Evolutionary conservation across 2,797 vertebrate genomes (phyloP), one percentile per base, ranked within the genome.

Genomic region (Triplophysa bombifrons): DNA sequence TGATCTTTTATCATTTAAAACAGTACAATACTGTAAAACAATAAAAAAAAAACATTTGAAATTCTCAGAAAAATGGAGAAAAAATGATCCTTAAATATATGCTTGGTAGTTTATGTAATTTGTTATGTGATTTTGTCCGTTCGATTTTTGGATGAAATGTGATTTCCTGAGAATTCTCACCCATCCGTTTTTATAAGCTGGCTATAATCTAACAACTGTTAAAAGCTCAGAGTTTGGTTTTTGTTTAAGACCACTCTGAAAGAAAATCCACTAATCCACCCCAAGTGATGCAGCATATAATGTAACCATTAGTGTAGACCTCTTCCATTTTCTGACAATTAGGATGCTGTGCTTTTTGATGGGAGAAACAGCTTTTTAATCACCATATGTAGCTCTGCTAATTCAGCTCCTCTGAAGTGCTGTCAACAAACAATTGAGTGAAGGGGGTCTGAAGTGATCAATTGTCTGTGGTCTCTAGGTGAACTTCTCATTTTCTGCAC

Each of bases 341-440:
- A 80, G 83, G 69, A 79, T 30, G 67, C 69, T 80, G 75, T 73
- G 79, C 83, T 83, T 84, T 86, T 84, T 86, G 84, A 84, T 83
- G 84, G 85, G 72, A 81, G 84, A 84, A 85, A 84, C 83, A 58
- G 20, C 84, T 91, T 89, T 90, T 89, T 89, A 91, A 91, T 92
- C 87, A 88, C 89, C 87, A 88, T 87, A 91, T 90, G 88, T 83
- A 88, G 82, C 86, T 80, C 75, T 76, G 83, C 87, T 91, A 89
- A 91, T 91, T 91, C 88, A 87, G 88, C 85, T 85, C 86, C 87
- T 91, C 85, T 92, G 86, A 92, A 92, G 91, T 88, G 89, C 90
- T 91, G 90, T 93, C 92, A 92, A 91, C 88, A 91, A 91, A 92
- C 91, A 91, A 91, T 87, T 85, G 90, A 90, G 86, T 88, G 84